These are phyloP conservation scores for Phalanger gymnotis DNA, from an alignment of 2,797 vertebrate species.

Conservation along the genomic window DNA sequence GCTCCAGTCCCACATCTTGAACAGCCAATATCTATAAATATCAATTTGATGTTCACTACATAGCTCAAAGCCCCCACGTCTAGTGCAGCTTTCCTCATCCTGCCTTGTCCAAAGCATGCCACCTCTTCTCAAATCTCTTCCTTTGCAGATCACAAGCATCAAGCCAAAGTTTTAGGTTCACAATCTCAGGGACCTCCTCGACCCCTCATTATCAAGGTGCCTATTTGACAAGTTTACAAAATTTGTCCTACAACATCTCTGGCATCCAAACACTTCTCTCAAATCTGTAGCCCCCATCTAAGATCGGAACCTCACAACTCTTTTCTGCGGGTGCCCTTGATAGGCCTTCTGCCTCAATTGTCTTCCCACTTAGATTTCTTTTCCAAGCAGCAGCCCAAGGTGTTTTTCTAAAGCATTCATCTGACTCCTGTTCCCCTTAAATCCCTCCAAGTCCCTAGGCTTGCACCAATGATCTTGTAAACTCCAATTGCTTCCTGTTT, in stretches of 20 bases:
- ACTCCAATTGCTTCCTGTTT: background rate
- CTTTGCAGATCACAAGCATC: background rate
- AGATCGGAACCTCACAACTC: too few relatives aligned
- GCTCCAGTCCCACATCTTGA: background rate
- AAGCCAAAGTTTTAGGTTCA: background rate
- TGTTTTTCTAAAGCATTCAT: background rate
- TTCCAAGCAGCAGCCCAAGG: background rate
- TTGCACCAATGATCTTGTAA: background rate
- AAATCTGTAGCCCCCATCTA: background rate
- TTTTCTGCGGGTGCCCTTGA: too few relatives aligned
- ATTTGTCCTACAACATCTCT: background rate
- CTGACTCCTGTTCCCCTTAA: background rate
- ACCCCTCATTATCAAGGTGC: background rate
- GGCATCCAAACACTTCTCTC: background rate
- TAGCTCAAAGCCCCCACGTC: background rate
- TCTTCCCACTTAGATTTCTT: background rate
- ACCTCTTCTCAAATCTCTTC: background rate
- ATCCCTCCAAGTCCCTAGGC: background rate
- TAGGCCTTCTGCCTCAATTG: background rate
- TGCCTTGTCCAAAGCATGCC: background rate
- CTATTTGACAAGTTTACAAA: background rate
- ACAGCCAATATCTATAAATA: background rate
- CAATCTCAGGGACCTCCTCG: background rate
- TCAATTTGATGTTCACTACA: background rate
- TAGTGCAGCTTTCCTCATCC: background rate